Base-by-base conservation (phyloP, 2,888 invertebrate species). In the Ormyrus rosae region DNA sequence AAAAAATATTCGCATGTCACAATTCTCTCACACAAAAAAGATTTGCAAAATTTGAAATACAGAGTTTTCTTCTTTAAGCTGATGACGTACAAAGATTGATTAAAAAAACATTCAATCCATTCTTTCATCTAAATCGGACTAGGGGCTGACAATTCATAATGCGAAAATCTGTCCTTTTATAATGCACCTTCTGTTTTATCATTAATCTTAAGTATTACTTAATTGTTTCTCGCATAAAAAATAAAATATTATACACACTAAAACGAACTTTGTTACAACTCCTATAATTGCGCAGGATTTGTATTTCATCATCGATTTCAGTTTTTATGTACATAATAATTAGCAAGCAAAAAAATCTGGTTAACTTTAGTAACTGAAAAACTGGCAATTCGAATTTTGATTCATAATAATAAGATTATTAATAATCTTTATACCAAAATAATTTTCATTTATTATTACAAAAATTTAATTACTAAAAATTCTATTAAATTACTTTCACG, bases 161-260 rank as follows among this genome's bases (percentile, higher is more conserved):
- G 56, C 70, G 45, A 70, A 70, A 74, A 78, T 78, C 56, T 65
- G 71, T 67, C 74, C 77, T 77, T 1, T 63, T 72, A 75, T 76
- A 80, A 80, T 72, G 72, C 76, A 76, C 74, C 68, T 72, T 75
- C 13, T 71, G 61, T 80, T 80, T 58, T 63, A 80, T 65, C 7
- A 11, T 65, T 77, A 64, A 19, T 68, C 76, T 76, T 76, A 72
- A 67, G 34, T 71, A 56, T 71, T 68, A 72, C 53, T 53, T 80
- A 68, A 71, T 53, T 6, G 53, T 74, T 46, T 86, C 53, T 83
- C 75, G 67, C 80, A 74, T 84, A 85, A 83, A 87, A 86, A 86
- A 86, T 85, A 84, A 86, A 84, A 84, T 85, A 85, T 83, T 84
- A 85, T 85, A 86, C 84, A 86, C 81, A 84, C 83, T 78, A 85